These are phyloP conservation scores for Aratinga solstitialis DNA, from an alignment of 2,797 vertebrate genomes.

Conservation along the genomic window DNA sequence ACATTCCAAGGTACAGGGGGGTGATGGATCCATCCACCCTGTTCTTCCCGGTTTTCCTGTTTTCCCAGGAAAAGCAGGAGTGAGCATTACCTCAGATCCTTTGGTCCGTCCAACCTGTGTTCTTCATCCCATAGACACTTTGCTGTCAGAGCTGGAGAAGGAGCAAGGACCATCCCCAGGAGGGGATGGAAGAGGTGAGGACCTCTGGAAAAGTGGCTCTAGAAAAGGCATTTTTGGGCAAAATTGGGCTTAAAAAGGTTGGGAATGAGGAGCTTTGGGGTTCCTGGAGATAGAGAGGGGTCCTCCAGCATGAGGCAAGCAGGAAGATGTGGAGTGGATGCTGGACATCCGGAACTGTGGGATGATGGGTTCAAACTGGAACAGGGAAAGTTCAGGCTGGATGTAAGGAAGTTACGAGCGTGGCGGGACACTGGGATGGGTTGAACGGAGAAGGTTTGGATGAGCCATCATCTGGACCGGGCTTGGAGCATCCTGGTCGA, in stretches of 20 bases:
- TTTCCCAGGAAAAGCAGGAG: neutral
- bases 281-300: no score
- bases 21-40: neutral
- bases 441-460: neutral
- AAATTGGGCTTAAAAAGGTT: neutral
- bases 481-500: neutral
- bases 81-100: neutral
- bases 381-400: neutral
- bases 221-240: neutral
- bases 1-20: neutral
- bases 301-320: neutral
- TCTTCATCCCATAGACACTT: neutral
- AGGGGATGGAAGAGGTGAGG: neutral
- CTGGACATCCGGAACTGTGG: neutral
- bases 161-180: neutral
- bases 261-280: fast-evolving
- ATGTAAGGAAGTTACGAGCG: neutral
- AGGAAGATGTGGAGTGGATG: neutral
- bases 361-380: neutral
- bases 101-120: neutral
- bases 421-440: neutral
- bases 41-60: neutral
- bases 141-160: neutral
- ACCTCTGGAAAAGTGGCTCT: neutral
- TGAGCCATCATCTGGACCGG: neutral